These are phyloP conservation scores for Saguinus midas DNA, from an alignment of 2,113 vertebrate genomes.

Conservation along the genomic window DNA sequence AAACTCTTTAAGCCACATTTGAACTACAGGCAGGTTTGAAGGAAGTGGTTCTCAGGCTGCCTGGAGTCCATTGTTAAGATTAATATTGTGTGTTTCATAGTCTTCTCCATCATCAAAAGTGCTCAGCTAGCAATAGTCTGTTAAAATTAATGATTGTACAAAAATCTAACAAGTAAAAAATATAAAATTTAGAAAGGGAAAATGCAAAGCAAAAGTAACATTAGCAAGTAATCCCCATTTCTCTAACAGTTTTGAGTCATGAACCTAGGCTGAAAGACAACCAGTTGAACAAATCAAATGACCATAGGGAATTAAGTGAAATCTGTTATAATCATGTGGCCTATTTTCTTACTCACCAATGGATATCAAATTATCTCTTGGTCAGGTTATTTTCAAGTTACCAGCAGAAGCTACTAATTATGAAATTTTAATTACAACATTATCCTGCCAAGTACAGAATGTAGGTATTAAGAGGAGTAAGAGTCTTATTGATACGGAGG, in stretches of 20 bases:
- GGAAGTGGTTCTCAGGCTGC: not conserved
- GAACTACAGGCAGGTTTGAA: not conserved
- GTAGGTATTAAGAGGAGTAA: not conserved
- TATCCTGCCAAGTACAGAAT: not conserved
- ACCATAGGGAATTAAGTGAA: not conserved
- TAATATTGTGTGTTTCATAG: not conserved
- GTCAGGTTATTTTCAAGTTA: not conserved
- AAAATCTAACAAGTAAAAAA: not conserved
- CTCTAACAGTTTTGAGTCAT: not conserved
- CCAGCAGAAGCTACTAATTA: not conserved
- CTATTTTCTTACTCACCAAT: not conserved
- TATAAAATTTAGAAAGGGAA: not conserved
- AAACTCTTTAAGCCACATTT: not conserved
- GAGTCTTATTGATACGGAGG: not conserved
- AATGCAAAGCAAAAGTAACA: not conserved
- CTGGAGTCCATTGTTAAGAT: not conserved
- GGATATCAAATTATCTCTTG: not conserved
- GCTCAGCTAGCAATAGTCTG: not conserved
- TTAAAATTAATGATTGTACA: not conserved
- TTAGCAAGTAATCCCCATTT: not conserved
- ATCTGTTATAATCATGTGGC: not conserved
- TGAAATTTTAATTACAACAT: not conserved
- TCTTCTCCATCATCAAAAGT: not conserved
- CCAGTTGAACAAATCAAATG: not conserved
- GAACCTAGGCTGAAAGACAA: not conserved